phyloP scores from a whole-genome alignment of 2,888 invertebrate genomes.

The Limnephilus rhombicus region DNA sequence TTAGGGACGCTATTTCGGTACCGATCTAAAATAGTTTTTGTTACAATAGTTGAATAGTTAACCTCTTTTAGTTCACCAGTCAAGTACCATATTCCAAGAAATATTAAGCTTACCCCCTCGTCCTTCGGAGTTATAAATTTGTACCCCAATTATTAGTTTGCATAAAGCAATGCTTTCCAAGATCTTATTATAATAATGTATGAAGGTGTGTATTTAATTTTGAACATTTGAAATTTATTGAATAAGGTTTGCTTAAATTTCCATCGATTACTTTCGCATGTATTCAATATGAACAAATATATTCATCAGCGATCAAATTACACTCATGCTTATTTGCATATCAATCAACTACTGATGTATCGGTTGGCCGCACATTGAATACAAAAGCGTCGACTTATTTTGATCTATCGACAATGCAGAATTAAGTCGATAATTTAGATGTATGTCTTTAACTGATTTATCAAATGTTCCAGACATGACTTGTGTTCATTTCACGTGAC shows the following conservation, averaged over 20 bases:
- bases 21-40: too few relatives aligned
- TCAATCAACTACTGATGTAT: not conserved
- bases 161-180: not conserved
- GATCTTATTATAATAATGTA: not conserved
- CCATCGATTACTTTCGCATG: too few relatives aligned
- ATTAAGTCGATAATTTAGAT: slow-evolving; percentile 1
- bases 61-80: too few relatives aligned
- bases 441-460: not conserved
- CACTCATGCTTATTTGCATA: not conserved
- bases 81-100: too few relatives aligned
- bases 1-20: too few relatives aligned
- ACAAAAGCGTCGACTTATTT: not conserved
- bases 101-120: too few relatives aligned
- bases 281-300: too few relatives aligned
- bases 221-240: not conserved
- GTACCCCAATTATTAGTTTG: not conserved
- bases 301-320: not conserved
- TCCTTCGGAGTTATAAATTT: not conserved
- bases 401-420: slow-evolving; percentile 1
- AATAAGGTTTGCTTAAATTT: not conserved
- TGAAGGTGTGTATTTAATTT: not conserved
- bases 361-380: not conserved
- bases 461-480: not conserved
- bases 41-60: too few relatives aligned
- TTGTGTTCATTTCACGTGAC: slow-evolving; percentile 1